These are phyloP conservation scores for Hipparchia sbordonii DNA, from an alignment of 2,888 invertebrate species.

Conservation along the genomic window DNA sequence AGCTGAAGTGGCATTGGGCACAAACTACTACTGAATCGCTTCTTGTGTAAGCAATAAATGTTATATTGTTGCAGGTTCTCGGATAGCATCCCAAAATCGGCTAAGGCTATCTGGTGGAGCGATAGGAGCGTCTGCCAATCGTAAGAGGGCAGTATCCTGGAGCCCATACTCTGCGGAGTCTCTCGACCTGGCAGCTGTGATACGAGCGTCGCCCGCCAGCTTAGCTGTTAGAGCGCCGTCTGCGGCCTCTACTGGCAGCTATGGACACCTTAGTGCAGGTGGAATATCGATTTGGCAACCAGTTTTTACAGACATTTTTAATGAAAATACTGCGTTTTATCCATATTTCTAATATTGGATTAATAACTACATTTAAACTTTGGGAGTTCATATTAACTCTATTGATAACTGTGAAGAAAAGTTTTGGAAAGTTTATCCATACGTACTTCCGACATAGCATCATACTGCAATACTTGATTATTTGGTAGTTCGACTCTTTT, in stretches of 20 bases:
- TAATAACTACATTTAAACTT: no score
- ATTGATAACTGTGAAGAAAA: no score
- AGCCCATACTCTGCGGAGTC: constrained; percentile 98
- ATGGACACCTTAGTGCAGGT: constrained; percentile 98
- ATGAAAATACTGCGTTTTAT: neutral
- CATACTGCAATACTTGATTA: no score
- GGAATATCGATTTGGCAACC: neutral
- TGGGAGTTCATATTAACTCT: no score
- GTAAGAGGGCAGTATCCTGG: constrained; percentile 96
- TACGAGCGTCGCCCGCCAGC: constrained; percentile 96
- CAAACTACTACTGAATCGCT: no score
- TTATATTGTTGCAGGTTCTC: constrained; percentile 64
- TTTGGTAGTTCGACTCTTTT: no score
- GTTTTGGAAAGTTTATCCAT: no score
- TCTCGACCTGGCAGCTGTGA: constrained; percentile 95
- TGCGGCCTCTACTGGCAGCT: constrained; percentile 93
- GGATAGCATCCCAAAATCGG: constrained; percentile 77
- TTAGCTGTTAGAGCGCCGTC: constrained; percentile 94
- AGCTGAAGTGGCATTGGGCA: no score
- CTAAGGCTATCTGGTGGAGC: constrained; percentile 75
- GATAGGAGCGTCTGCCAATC: constrained; percentile 83
- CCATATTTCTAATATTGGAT: no score
- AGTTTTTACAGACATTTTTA: neutral
- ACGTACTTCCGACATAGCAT: no score
- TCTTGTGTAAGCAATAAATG: neutral